phyloP scores from a whole-genome alignment of 2,113 vertebrate species.

The Hippoglossus stenolepis region DNA sequence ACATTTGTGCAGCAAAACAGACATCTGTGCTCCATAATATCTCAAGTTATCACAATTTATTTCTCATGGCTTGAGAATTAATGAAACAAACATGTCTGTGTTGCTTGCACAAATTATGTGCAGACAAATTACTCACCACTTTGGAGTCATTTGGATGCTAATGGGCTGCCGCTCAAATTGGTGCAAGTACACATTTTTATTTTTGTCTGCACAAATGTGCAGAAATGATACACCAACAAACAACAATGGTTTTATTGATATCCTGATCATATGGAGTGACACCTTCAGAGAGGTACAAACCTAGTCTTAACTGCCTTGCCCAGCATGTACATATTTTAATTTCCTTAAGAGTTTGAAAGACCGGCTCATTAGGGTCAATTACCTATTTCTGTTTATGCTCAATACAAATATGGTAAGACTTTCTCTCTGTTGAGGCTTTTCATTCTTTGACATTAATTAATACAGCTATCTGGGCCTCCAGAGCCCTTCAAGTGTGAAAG shows the following conservation, averaged over 20 bases:
- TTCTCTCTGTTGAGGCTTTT: not conserved
- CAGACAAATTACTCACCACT: slow-evolving; percentile 3
- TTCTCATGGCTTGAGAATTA: not conserved
- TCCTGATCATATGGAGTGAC: not conserved
- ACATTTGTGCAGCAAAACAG: not conserved
- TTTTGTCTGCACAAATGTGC: not conserved
- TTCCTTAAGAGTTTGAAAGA: not conserved
- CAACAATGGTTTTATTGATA: not conserved
- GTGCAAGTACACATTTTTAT: not conserved
- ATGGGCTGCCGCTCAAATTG: not conserved
- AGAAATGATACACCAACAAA: not conserved
- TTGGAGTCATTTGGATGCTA: not conserved
- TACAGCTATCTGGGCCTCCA: not conserved
- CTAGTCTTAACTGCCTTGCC: not conserved
- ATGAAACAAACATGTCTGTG: not conserved
- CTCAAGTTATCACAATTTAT: not conserved
- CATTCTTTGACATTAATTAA: not conserved
- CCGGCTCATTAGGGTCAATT: not conserved
- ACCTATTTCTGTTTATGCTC: not conserved
- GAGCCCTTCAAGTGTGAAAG: not conserved
- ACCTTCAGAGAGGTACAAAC: too few species aligned
- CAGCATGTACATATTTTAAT: not conserved
- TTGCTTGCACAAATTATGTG: not conserved
- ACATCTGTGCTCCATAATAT: not conserved
- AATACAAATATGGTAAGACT: not conserved